Conservation (phyloP, 2,113 vertebrate genomes). For the Podarcis raffonei region DNA sequence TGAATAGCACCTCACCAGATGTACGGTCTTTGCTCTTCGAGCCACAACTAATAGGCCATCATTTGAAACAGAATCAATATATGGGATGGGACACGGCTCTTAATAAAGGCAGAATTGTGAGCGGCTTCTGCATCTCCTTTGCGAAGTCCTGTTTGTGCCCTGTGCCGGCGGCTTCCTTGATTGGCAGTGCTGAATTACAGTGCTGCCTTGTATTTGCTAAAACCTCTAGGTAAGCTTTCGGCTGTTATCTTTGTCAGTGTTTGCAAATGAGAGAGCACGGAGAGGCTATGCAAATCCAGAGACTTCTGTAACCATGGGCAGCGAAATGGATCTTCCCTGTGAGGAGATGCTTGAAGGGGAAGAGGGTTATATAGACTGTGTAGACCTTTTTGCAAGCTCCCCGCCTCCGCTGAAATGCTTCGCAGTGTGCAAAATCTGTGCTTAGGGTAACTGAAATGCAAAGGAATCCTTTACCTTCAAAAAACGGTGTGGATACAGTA, state of each 20-base stretch:
- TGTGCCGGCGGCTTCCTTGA: slow-evolving; percentile 58
- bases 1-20: not conserved
- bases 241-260: slow-evolving; percentile 52
- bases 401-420: slow-evolving; percentile 3
- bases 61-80: slow-evolving; percentile 42
- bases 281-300: not conserved
- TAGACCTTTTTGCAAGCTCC: not conserved
- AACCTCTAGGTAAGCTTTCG: slow-evolving; percentile 13
- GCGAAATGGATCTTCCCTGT: not conserved
- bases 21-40: slow-evolving; percentile 9
- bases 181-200: slow-evolving; percentile 58
- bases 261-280: slow-evolving; percentile 9
- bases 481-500: not conserved
- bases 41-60: slow-evolving; percentile 30
- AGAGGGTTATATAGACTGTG: not conserved
- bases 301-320: not conserved
- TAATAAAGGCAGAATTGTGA: slow-evolving; percentile 53
- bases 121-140: slow-evolving; percentile 34
- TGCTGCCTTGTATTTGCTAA: slow-evolving; percentile 44
- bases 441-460: not conserved
- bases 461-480: not conserved
- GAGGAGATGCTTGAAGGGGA: not conserved
- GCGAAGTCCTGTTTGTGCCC: slow-evolving; percentile 60
- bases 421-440: not conserved
- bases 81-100: slow-evolving; percentile 43